phyloP scores from a whole-genome alignment of 2,797 vertebrate species.

The Enteromius trimaculatus region DNA sequence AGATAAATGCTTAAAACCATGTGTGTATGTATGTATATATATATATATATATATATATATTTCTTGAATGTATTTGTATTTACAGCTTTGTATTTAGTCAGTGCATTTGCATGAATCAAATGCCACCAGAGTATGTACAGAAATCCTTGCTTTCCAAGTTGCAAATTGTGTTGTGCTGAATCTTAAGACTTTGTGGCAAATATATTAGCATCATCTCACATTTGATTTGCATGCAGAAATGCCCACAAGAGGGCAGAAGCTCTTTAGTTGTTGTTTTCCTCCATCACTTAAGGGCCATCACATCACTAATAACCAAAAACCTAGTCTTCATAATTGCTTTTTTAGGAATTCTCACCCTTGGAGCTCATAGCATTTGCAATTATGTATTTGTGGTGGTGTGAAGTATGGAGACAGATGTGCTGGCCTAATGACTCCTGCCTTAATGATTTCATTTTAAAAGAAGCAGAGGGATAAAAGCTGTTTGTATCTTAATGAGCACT shows the following conservation, averaged over 20 bases:
- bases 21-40: no score
- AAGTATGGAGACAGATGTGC: constrained; percentile 28
- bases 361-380: not conserved
- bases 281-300: constrained; percentile 11
- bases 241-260: constrained; percentile 58
- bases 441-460: constrained; percentile 11
- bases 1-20: not conserved
- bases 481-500: constrained; percentile 28
- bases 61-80: not conserved
- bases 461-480: constrained; percentile 13
- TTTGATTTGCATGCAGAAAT: not conserved
- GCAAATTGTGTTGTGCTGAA: constrained; percentile 5
- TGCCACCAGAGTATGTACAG: not conserved
- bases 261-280: constrained; percentile 8
- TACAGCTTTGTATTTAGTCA: not conserved
- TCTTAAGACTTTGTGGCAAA: not conserved
- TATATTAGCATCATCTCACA: not conserved
- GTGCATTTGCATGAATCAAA: not conserved
- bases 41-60: not conserved
- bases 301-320: constrained; percentile 19
- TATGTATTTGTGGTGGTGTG: not conserved
- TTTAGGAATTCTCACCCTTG: not conserved
- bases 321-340: constrained; percentile 23
- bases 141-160: not conserved
- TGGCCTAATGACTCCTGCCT: constrained; percentile 24